These are phyloP conservation scores for Leptodactylus fuscus DNA, from an alignment of 2,113 vertebrate genomes.

Conservation along the genomic window DNA sequence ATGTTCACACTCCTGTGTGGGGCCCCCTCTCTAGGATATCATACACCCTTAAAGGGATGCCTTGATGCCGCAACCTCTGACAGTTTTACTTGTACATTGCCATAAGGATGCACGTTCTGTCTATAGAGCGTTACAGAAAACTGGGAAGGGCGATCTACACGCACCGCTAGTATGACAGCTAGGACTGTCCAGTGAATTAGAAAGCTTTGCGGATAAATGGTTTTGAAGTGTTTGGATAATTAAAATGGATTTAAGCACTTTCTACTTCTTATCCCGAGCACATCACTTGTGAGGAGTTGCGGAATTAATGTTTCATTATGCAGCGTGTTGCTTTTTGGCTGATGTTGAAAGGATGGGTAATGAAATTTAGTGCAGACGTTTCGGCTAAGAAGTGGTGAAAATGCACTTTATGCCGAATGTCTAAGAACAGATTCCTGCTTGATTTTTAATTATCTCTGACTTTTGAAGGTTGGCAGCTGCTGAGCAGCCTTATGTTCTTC, in stretches of 20 bases:
- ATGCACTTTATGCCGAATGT: slow-evolving; percentile 39
- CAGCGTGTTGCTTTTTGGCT: slow-evolving; percentile 55
- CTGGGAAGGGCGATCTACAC: slow-evolving; percentile 18
- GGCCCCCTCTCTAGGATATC: too few species aligned
- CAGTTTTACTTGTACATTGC: background rate
- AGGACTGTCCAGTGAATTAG: slow-evolving; percentile 46
- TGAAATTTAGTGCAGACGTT: slow-evolving; percentile 27
- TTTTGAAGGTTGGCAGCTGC: slow-evolving; percentile 57
- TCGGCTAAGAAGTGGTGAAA: slow-evolving; percentile 38
- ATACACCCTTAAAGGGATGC: too few species aligned
- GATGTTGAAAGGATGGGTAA: slow-evolving; percentile 45
- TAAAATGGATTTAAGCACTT: slow-evolving; percentile 59
- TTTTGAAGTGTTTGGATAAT: slow-evolving; percentile 57
- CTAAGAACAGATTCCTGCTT: slow-evolving; percentile 43
- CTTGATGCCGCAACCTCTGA: background rate
- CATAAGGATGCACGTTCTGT: background rate
- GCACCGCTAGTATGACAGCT: slow-evolving; percentile 30
- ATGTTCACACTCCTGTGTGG: too few species aligned
- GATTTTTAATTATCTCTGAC: slow-evolving; percentile 56
- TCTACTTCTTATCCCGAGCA: slow-evolving; percentile 42
- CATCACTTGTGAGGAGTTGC: slow-evolving; percentile 41
- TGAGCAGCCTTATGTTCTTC: slow-evolving; percentile 31
- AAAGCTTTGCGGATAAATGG: slow-evolving; percentile 54
- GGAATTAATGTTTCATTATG: slow-evolving; percentile 51
- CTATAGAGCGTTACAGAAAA: background rate